Evolutionary conservation across 2,888 invertebrate species (phyloP), one percentile per base, ranked within the genome.

Genomic region (Thymelicus sylvestris): DNA sequence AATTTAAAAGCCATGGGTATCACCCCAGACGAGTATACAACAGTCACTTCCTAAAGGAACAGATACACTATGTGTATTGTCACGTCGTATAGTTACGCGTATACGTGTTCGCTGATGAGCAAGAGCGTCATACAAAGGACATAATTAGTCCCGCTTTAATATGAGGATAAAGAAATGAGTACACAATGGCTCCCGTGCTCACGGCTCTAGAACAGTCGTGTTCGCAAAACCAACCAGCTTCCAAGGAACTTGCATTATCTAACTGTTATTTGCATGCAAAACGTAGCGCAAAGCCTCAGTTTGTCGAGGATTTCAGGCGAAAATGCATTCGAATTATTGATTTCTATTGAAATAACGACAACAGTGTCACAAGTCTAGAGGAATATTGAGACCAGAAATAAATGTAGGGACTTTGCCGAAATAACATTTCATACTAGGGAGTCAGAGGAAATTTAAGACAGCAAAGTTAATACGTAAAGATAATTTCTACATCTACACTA

Each of bases 151-250:
- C 47, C 48, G 69, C 64, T 69, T 59, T 69, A 55, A 69, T 64
- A 19, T 57, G 64, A 57, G 64, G 63, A 69, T 63, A 69, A 69
- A 69, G 69, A 69, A 69, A 69, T 69, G 69, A 31, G 67, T 69
- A 71, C 67, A 73, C 66, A 72, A 67, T 70, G 71, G 67, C 66
- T 64, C 63, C 68, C 71, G 72, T 72, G 61, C 65, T 71, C 64
- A 19, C 39, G 48, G 44, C 41, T 57, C 15, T 7, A 47, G 68
- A 62, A 67, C n/a, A 39, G 62, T 52, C 24, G 67, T 55, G 50
- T 41, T 52, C 38, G 44, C 41, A 67, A 67, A 62, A 62, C 62
- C 61, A 62, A 52, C 61, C 13, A 39, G 61, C 50, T 44, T 39
- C 19, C 61, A 52, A 67, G 67, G 39, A 52, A 52, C 41, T 67